Evolutionary conservation across 2,888 invertebrate species (phyloP).

Genomic region (Bugula neritina): DNA sequence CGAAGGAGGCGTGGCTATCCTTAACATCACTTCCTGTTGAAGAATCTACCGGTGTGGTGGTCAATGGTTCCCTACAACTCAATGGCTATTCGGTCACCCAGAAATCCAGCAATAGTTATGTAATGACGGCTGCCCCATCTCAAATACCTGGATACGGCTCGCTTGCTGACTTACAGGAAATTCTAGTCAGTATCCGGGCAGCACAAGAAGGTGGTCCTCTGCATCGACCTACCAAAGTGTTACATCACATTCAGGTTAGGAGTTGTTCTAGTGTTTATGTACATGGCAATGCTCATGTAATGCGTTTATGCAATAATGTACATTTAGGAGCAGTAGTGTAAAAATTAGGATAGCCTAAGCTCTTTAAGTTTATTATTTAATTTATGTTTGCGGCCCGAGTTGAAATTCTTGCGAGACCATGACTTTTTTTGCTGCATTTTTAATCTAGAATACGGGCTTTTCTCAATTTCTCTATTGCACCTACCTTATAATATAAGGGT

Average conservation of each 20-base stretch:
- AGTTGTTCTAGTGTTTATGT: too few relatives aligned
- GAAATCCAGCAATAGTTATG: not conserved
- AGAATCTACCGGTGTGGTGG: not conserved
- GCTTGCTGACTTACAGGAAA: not conserved
- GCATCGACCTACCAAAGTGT: not conserved
- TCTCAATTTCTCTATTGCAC: too few relatives aligned
- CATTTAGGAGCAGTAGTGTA: too few relatives aligned
- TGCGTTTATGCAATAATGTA: too few relatives aligned
- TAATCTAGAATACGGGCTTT: too few relatives aligned
- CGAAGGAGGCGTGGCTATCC: not conserved
- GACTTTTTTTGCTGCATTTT: too few relatives aligned
- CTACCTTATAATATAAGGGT: too few relatives aligned
- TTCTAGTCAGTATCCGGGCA: not conserved
- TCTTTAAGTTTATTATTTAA: too few relatives aligned
- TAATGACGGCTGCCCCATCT: not conserved
- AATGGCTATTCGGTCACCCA: not conserved
- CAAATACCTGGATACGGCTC: not conserved
- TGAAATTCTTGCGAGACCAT: too few relatives aligned
- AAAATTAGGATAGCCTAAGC: too few relatives aligned
- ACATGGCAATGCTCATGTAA: too few relatives aligned
- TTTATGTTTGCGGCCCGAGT: too few relatives aligned
- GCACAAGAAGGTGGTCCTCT: not conserved
- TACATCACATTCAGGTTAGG: constrained; percentile 19
- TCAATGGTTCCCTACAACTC: not conserved
- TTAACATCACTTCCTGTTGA: constrained; percentile 9